Evolutionary conservation across 2,797 vertebrate species (phyloP).

Genomic region (Synaphobranchus kaupii): DNA sequence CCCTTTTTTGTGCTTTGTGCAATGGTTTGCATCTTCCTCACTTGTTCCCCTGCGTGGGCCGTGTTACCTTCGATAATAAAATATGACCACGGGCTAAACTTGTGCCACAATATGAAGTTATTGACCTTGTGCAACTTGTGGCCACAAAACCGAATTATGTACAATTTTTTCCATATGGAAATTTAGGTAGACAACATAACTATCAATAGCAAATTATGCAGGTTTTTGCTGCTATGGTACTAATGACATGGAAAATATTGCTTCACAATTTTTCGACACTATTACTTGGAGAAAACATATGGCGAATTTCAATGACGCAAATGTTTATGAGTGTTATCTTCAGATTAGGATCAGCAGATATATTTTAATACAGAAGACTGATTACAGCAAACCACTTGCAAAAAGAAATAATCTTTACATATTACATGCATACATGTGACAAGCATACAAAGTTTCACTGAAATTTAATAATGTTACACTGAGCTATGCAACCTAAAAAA

Average conservation of each 20-base stretch:
- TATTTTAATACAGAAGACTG: not conserved
- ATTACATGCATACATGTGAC: too few species aligned
- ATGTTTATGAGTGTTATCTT: not conserved
- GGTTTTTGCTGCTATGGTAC: too few species aligned
- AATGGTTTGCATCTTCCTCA: too few species aligned
- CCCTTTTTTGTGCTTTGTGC: too few species aligned
- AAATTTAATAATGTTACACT: too few species aligned
- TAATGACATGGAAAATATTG: not conserved
- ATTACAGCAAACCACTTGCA: not conserved
- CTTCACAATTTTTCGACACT: not conserved
- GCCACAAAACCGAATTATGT: not conserved
- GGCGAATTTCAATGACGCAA: not conserved
- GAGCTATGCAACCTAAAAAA: too few species aligned
- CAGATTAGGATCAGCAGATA: not conserved
- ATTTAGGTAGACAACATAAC: too few species aligned
- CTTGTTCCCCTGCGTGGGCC: too few species aligned
- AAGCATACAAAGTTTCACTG: too few species aligned
- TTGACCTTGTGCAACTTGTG: not conserved
- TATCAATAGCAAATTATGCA: too few species aligned
- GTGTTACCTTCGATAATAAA: not conserved
- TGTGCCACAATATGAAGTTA: not conserved
- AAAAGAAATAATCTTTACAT: too few species aligned
- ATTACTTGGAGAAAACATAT: not conserved
- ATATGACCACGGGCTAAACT: not conserved
- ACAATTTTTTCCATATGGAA: too few species aligned